Conservation (phyloP, 2,888 invertebrate species). For the Leptinotarsa tumamoca region DNA sequence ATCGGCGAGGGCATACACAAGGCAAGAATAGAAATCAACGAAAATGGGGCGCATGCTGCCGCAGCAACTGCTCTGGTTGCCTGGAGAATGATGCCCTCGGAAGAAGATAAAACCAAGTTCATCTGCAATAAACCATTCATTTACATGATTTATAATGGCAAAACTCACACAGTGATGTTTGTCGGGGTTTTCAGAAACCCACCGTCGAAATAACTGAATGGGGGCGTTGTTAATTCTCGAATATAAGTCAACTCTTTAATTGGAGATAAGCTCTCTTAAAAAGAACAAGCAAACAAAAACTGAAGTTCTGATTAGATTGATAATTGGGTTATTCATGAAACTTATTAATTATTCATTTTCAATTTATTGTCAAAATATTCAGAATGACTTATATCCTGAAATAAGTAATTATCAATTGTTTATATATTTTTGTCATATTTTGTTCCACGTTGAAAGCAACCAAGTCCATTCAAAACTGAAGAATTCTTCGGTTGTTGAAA, state of each 20-base stretch:
- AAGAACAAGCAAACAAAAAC: background rate
- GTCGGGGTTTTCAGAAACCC: conserved; percentile 67
- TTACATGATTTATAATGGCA: conserved; percentile 81
- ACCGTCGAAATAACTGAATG: background rate
- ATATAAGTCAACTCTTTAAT: background rate
- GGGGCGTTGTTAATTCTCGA: background rate
- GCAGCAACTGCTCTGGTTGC: conserved; percentile 88
- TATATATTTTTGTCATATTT: too few relatives aligned
- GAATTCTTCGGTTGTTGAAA: too few relatives aligned
- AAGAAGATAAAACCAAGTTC: conserved; percentile 77
- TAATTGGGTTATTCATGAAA: too few relatives aligned
- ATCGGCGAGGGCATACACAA: conserved; percentile 78
- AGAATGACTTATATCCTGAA: too few relatives aligned
- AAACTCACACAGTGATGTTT: conserved; percentile 75
- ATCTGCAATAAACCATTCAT: conserved; percentile 87
- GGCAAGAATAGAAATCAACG: conserved; percentile 86
- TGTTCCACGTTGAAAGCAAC: too few relatives aligned
- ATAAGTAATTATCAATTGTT: too few relatives aligned
- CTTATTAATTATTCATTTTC: too few relatives aligned
- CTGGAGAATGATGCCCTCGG: conserved; percentile 74
- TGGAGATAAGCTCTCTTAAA: background rate
- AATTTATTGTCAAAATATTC: too few relatives aligned
- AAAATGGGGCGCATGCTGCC: conserved; percentile 87
- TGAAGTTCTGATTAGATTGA: background rate
- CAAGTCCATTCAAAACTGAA: too few relatives aligned